Percentiles rank a stretch among this genome's conserved stretches.
These are phyloP conservation scores for Sus cebifrons DNA, from an alignment of 2,797 vertebrate species.

Conservation along the genomic window DNA sequence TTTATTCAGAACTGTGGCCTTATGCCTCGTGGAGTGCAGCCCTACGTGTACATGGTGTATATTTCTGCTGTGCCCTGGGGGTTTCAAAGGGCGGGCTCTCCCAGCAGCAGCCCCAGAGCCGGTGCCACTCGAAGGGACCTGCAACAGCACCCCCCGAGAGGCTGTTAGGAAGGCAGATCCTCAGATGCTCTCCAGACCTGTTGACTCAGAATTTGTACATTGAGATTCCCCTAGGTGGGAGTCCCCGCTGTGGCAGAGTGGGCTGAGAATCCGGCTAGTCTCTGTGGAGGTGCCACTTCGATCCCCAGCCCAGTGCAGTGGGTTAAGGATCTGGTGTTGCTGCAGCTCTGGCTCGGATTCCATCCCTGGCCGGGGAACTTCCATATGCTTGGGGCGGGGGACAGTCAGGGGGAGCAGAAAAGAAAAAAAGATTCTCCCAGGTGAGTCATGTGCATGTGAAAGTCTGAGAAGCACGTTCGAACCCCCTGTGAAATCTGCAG, in stretches of 20 bases:
- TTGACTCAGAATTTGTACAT: background rate
- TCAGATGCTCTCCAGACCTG: background rate
- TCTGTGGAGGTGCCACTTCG: too few relatives aligned
- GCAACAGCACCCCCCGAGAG: background rate
- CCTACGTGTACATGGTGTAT: background rate
- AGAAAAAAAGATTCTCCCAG: background rate
- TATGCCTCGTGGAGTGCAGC: background rate
- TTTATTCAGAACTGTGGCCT: background rate
- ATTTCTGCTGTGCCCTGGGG: background rate
- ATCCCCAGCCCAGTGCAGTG: too few relatives aligned
- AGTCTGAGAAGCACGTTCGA: background rate
- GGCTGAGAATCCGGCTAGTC: too few relatives aligned
- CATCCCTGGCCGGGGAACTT: too few relatives aligned
- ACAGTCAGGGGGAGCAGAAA: too few relatives aligned
- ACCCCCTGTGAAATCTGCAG: background rate
- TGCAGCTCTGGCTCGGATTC: too few relatives aligned
- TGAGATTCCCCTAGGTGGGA: background rate
- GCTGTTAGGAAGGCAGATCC: background rate
- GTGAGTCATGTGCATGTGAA: background rate
- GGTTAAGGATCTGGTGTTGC: too few relatives aligned
- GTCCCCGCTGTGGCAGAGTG: too few relatives aligned
- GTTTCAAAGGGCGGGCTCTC: conserved; percentile 1
- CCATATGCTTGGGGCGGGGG: too few relatives aligned
- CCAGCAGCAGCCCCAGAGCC: background rate
- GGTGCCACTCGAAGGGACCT: background rate